Evolutionary conservation across 1,140 invertebrate species (phyloP).

Genomic region (Lycorma delicatula): DNA sequence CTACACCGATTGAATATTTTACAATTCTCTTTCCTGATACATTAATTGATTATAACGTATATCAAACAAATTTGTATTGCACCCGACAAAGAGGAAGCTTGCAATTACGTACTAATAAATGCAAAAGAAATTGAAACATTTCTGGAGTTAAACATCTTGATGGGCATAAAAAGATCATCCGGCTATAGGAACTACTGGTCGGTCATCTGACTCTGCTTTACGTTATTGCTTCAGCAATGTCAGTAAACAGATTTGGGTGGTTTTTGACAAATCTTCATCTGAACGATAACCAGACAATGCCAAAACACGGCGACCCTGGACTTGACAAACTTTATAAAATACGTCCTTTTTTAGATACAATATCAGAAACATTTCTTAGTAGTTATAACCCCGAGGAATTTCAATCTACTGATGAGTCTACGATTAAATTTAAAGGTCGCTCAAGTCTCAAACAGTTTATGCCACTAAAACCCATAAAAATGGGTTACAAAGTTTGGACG

Average conservation of each 20-base stretch:
- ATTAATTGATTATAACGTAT: constrained; percentile 12
- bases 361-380: constrained; percentile 8
- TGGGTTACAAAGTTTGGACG: constrained; percentile 27
- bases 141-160: constrained; percentile 30
- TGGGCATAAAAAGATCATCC: constrained; percentile 30
- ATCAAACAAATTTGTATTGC: constrained; percentile 25
- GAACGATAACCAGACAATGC: constrained; percentile 27
- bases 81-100: constrained; percentile 13
- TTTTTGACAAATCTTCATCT: constrained; percentile 32
- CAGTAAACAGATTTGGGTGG: constrained; percentile 38
- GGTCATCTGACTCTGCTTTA: constrained; percentile 28
- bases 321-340: constrained; percentile 31
- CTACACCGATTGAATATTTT: too few species aligned
- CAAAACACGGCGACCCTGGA: constrained; percentile 14
- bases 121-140: constrained; percentile 27
- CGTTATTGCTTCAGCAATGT: constrained; percentile 36
- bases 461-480: constrained; percentile 24
- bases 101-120: constrained; percentile 18
- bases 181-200: constrained; percentile 35
- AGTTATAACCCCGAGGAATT: constrained; percentile 12
- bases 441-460: constrained; percentile 28
- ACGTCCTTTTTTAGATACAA: constrained; percentile 18
- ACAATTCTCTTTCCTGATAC: constrained; percentile 1
- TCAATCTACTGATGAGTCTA: constrained; percentile 26
- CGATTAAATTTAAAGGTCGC: constrained; percentile 30